A percentile compares a stretch with the other conserved stretches of the same genome.
Evolutionary conservation across 2,113 vertebrate species (phyloP).

Genomic region (Lampris incognitus): DNA sequence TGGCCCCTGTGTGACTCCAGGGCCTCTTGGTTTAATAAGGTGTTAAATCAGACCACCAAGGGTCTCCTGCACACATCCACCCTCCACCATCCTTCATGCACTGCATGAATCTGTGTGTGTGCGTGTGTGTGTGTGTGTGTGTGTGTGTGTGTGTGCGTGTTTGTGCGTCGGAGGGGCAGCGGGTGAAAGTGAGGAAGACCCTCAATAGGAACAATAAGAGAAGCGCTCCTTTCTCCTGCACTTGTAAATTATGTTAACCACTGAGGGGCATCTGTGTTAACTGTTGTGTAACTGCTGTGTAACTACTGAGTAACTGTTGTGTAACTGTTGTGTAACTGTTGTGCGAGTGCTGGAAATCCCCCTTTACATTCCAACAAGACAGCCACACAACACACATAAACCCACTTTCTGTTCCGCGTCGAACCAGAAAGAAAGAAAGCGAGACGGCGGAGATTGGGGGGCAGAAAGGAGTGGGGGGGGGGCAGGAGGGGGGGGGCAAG

Average conservation of each 20-base stretch:
- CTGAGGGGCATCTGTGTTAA: conserved; percentile 63
- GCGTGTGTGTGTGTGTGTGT: conserved; percentile 36
- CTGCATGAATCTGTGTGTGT: conserved; percentile 2
- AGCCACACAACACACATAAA: conserved; percentile 63
- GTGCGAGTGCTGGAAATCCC: conserved; percentile 26
- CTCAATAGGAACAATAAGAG: conserved; percentile 75
- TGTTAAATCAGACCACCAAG: conserved; percentile 84
- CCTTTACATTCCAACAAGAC: conserved; percentile 63
- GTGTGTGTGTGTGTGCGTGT: conserved; percentile 16
- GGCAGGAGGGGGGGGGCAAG: conserved; percentile 19
- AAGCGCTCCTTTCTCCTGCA: conserved; percentile 57
- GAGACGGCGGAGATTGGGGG: background rate
- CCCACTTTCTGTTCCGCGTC: conserved; percentile 61
- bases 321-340: conserved; percentile 62
- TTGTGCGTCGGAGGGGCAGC: conserved; percentile 7
- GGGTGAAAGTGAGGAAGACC: conserved; percentile 30
- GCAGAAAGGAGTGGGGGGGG: conserved; percentile 30
- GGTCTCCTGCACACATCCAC: conserved; percentile 61
- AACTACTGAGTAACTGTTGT: conserved; percentile 54
- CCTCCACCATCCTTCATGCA: conserved; percentile 64
- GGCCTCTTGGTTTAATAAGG: conserved; percentile 81
- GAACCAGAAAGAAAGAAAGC: conserved; percentile 34
- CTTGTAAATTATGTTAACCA: conserved; percentile 77
- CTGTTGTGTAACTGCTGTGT: conserved; percentile 57
- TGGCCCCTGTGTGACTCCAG: conserved; percentile 79